Percentiles rank a stretch among this genome's conserved stretches.
Conservation (phyloP, 2,797 vertebrate genomes). For the Phoxinus dragarum region DNA sequence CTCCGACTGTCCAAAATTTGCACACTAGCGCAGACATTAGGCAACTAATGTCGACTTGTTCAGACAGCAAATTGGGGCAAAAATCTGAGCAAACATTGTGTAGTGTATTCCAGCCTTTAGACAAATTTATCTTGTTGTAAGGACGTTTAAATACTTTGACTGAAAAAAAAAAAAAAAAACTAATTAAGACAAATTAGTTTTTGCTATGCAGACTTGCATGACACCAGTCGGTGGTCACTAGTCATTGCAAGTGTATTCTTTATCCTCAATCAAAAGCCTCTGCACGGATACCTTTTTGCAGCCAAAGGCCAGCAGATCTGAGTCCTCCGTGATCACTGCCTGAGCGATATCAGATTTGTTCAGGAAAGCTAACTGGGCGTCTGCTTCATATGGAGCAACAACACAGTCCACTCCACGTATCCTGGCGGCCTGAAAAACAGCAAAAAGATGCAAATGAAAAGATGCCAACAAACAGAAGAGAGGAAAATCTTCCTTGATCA, state of each 20-base stretch:
- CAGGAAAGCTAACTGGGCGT: slow-evolving; percentile 93
- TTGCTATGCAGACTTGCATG: not conserved
- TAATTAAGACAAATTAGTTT: not conserved
- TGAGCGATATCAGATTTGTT: slow-evolving; percentile 88
- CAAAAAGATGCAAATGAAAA: not conserved
- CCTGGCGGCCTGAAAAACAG: slow-evolving; percentile 82
- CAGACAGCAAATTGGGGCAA: no score
- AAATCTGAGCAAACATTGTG: no score
- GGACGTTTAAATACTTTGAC: not conserved
- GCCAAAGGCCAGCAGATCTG: slow-evolving; percentile 95
- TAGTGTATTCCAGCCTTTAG: no score
- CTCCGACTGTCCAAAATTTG: no score
- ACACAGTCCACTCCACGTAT: slow-evolving; percentile 89
- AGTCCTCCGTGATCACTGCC: slow-evolving; percentile 95
- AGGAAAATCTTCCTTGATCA: not conserved
- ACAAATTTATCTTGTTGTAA: not conserved
- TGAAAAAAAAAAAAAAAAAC: not conserved
- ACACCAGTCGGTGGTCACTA: not conserved
- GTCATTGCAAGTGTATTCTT: not conserved
- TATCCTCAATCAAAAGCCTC: not conserved
- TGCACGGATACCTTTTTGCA: slow-evolving; percentile 89
- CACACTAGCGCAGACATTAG: no score
- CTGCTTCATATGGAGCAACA: slow-evolving; percentile 96
- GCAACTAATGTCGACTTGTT: no score
- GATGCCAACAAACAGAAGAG: not conserved